Percentiles rank a stretch among this genome's conserved stretches.
Evolutionary conservation across 2,797 vertebrate species (phyloP).

Genomic region (Labeo calbasu): DNA sequence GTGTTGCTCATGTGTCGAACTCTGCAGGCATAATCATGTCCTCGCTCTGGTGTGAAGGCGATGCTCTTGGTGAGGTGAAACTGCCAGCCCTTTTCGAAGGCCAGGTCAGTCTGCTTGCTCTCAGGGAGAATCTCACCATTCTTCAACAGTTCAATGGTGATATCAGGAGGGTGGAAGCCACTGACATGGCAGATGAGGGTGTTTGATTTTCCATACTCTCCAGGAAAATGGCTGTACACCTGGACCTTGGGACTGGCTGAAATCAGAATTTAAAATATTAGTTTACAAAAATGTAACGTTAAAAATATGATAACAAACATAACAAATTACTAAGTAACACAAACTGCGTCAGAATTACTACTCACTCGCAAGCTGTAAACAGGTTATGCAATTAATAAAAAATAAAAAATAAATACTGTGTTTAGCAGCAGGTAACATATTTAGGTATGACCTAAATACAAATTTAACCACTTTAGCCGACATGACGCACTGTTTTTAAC

Average conservation of each 20-base stretch:
- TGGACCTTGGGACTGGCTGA: conserved; percentile 74
- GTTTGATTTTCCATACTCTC: conserved; percentile 60
- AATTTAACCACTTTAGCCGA: neutral
- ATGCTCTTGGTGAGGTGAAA: conserved; percentile 79
- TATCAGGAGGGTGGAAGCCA: conserved; percentile 83
- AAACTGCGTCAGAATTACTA: neutral
- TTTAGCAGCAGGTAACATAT: neutral
- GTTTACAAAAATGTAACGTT: neutral
- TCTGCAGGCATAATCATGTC: conserved; percentile 48
- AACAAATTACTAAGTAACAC: neutral
- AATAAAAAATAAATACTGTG: neutral
- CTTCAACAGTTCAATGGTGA: conserved; percentile 73
- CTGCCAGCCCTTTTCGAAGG: conserved; percentile 83
- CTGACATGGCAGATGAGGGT: conserved; percentile 82
- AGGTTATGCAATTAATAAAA: neutral
- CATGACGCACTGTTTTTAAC: neutral
- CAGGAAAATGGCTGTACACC: conserved; percentile 75
- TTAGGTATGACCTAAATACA: neutral
- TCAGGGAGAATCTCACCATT: neutral
- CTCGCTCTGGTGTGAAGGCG: conserved; percentile 49
- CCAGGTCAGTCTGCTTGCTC: conserved; percentile 72
- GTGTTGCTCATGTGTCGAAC: conserved; percentile 57
- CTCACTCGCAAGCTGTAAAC: neutral
- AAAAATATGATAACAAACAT: neutral
- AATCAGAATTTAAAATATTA: neutral